These are phyloP conservation scores for Danio kyathit DNA, from an alignment of 2,797 vertebrate species.

Conservation along the genomic window DNA sequence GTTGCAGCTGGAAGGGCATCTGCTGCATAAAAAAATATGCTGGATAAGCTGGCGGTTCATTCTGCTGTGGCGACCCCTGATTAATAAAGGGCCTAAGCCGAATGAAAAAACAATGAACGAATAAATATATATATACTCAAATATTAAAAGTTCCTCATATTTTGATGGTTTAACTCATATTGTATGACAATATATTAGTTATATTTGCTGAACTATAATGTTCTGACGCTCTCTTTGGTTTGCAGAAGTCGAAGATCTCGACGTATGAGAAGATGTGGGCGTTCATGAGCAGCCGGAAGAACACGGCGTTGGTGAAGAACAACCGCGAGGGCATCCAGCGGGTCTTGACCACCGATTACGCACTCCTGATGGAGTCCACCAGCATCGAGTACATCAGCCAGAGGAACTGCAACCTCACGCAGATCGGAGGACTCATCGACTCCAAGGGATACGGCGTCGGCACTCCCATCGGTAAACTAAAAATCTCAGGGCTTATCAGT, in stretches of 20 bases:
- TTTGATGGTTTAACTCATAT: too few relatives aligned
- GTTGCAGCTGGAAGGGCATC: too few relatives aligned
- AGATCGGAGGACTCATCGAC: slow-evolving; percentile 97
- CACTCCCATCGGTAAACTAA: slow-evolving; percentile 92
- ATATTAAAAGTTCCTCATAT: too few relatives aligned
- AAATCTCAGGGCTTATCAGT: too few relatives aligned
- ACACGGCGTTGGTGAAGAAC: slow-evolving; percentile 93
- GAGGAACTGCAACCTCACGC: slow-evolving; percentile 98
- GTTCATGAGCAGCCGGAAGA: slow-evolving; percentile 97
- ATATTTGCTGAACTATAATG: background rate
- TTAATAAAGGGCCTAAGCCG: too few relatives aligned
- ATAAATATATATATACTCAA: too few relatives aligned
- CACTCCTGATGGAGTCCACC: slow-evolving; percentile 97
- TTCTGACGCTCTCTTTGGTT: background rate
- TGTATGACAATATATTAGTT: too few relatives aligned
- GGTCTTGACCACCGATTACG: slow-evolving; percentile 95
- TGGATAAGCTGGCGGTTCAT: too few relatives aligned
- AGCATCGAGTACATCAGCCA: slow-evolving; percentile 98
- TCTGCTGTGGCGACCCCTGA: too few relatives aligned
- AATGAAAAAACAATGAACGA: too few relatives aligned
- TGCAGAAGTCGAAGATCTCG: slow-evolving; percentile 97
- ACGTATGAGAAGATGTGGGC: slow-evolving; percentile 99
- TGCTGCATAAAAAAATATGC: too few relatives aligned
- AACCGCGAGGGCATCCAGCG: slow-evolving; percentile 95
- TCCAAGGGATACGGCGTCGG: slow-evolving; percentile 98